Conservation (phyloP, 2,797 vertebrate genomes). For the Rhadinocentrus ornatus region DNA sequence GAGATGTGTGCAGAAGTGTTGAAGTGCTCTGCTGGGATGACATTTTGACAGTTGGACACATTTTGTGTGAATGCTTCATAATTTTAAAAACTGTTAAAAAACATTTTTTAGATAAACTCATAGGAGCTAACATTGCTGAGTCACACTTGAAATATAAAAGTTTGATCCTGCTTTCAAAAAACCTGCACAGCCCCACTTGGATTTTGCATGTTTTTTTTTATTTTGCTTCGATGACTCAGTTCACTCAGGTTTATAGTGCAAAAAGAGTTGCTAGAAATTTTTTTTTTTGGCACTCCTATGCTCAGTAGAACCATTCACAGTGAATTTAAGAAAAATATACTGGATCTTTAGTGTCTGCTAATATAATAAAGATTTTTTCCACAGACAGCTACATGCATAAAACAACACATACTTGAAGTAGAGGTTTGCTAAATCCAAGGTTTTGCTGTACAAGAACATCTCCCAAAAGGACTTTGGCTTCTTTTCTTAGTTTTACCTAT, state of each 20-base stretch:
- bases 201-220: background rate
- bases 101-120: background rate
- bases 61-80: conserved; percentile 3
- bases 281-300: background rate
- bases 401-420: background rate
- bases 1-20: background rate
- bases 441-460: background rate
- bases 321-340: background rate
- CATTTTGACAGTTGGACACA: background rate
- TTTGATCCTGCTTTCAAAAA: background rate
- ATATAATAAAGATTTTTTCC: background rate
- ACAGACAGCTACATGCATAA: background rate
- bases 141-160: background rate
- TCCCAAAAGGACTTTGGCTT: background rate
- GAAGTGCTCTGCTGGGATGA: background rate
- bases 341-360: background rate
- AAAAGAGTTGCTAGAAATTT: background rate
- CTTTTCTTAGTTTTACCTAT: background rate
- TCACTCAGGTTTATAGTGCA: background rate
- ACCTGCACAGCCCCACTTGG: background rate
- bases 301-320: conserved; percentile 10
- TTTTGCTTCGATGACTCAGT: background rate
- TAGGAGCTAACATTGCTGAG: background rate
- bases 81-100: conserved; percentile 1
- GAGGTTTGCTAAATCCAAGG: background rate